Percentiles rank a stretch among this genome's conserved stretches.
Evolutionary conservation across 2,797 vertebrate species (phyloP).

Genomic region (Eutrigla gurnardus): DNA sequence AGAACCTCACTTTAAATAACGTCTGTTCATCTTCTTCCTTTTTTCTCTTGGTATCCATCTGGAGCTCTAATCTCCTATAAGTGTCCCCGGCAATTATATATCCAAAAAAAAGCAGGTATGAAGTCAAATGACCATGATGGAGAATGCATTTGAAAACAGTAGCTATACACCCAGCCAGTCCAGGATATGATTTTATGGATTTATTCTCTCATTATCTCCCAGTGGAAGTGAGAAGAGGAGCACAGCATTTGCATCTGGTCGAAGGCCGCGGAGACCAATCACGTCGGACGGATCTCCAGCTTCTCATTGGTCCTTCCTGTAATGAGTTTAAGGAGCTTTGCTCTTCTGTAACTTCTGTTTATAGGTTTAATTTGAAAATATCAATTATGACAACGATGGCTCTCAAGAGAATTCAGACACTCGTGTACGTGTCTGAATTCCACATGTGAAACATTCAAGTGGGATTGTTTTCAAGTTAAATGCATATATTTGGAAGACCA

Average conservation of each 20-base stretch:
- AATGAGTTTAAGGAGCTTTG: background rate
- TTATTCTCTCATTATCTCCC: slow-evolving; percentile 33
- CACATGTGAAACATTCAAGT: no score
- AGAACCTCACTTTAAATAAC: background rate
- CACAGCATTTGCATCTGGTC: slow-evolving; percentile 15
- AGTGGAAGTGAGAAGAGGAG: slow-evolving; percentile 18
- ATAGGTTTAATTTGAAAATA: background rate
- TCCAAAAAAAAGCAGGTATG: background rate
- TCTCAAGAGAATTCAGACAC: no score
- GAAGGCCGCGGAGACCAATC: background rate
- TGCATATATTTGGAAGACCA: background rate
- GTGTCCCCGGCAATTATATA: background rate
- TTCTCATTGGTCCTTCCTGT: background rate
- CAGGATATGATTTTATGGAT: slow-evolving; percentile 17
- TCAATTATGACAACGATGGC: background rate
- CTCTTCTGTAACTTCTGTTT: background rate
- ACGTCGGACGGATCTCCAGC: background rate
- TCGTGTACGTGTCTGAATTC: no score
- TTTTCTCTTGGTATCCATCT: background rate
- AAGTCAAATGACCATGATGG: slow-evolving; percentile 10
- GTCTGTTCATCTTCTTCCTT: background rate
- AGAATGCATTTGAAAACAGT: background rate
- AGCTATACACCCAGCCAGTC: background rate
- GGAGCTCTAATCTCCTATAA: background rate
- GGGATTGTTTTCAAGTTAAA: no score